These are phyloP conservation scores for Psilopsiagon aurifrons DNA, from an alignment of 2,113 vertebrate genomes.

Conservation along the genomic window DNA sequence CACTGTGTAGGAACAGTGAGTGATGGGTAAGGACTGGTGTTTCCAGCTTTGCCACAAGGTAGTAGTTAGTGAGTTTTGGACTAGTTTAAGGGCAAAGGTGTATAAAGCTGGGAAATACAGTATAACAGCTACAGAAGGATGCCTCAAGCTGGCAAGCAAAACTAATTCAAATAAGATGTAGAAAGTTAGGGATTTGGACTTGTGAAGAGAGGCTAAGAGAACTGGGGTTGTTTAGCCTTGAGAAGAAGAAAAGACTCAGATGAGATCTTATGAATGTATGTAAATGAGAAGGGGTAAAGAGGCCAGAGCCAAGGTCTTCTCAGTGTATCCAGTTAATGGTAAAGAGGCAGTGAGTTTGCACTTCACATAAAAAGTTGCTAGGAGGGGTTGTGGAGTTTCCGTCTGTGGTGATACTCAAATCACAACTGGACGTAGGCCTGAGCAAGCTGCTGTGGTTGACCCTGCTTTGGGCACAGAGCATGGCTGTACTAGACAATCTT, in stretches of 20 bases:
- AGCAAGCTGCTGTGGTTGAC: not conserved
- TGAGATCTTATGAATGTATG: not conserved
- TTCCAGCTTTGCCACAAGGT: not conserved
- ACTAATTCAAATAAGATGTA: not conserved
- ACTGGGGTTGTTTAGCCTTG: not conserved
- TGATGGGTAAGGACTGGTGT: not conserved
- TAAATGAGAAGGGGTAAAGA: not conserved
- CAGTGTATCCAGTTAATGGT: not conserved
- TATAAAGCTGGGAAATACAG: not conserved
- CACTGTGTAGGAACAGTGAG: not conserved
- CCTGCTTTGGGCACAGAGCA: not conserved
- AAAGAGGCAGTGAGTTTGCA: not conserved
- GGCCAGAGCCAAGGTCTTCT: not conserved
- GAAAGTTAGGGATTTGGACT: not conserved
- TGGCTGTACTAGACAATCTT: not conserved
- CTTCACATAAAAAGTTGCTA: not conserved
- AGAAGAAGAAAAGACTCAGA: not conserved
- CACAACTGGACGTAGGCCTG: not conserved
- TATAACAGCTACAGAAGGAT: not conserved
- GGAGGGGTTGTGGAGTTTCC: not conserved
- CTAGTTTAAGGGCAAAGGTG: not conserved
- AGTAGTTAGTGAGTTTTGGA: not conserved
- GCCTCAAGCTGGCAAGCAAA: not conserved
- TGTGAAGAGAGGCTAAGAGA: not conserved
- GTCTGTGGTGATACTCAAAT: not conserved